phyloP scores from a whole-genome alignment of 2,113 vertebrate genomes.

The Calyptomena viridis region DNA sequence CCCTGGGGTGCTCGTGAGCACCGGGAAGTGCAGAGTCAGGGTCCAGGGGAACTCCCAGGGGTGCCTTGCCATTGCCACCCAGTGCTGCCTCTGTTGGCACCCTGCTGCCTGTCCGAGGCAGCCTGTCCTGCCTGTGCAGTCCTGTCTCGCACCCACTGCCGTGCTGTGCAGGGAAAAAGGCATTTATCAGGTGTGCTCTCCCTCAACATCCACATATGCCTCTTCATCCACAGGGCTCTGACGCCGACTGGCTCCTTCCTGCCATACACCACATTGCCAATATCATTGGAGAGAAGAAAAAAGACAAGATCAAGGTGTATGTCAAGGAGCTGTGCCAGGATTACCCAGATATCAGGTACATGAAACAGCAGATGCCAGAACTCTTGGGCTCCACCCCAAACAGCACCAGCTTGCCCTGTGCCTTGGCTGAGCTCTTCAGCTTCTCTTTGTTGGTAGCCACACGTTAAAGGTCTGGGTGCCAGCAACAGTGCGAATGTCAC shows the following conservation, averaged over 20 bases:
- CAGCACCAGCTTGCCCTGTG: fast-evolving
- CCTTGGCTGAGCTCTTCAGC: not conserved
- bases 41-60: fast-evolving
- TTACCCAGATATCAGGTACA: conserved; percentile 74
- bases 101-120: not conserved
- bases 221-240: conserved; percentile 56
- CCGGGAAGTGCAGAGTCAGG: fast-evolving
- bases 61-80: not conserved
- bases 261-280: conserved; percentile 63
- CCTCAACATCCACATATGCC: fast-evolving
- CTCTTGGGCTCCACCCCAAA: not conserved
- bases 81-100: not conserved
- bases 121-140: not conserved
- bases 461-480: not conserved
- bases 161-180: not conserved
- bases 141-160: not conserved
- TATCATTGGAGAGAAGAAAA: conserved; percentile 66
- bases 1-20: not conserved
- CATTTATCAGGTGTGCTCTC: not conserved
- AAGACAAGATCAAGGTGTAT: conserved; percentile 49
- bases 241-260: conserved; percentile 42
- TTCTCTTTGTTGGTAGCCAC: not conserved
- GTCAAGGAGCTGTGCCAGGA: conserved; percentile 43
- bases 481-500: not conserved
- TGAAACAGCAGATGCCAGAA: not conserved